A percentile compares a stretch with the other conserved stretches of the same genome.
phyloP scores from a whole-genome alignment of 2,113 vertebrate species.

The Myrmecobius fasciatus region DNA sequence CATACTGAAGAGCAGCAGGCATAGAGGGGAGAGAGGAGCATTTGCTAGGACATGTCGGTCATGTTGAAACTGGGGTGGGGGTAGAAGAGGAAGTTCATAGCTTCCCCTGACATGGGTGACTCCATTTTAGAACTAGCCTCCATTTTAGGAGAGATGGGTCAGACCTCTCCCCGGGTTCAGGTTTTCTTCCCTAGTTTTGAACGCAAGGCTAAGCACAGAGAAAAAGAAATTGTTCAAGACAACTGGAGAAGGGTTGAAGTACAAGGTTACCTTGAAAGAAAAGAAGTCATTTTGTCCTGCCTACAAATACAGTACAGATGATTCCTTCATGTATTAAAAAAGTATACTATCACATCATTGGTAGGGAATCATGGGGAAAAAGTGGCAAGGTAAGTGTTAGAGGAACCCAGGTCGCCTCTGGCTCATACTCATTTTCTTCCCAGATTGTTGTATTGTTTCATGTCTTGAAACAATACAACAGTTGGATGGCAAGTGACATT shows the following conservation, averaged over 20 bases:
- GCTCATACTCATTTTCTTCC: background rate
- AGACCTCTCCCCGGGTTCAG: background rate
- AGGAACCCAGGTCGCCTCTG: background rate
- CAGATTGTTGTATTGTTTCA: background rate
- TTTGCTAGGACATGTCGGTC: background rate
- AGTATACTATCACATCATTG: background rate
- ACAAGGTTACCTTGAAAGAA: background rate
- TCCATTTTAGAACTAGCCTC: background rate
- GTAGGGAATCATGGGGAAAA: background rate
- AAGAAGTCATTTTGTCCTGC: background rate
- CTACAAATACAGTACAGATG: background rate
- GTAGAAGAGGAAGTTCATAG: background rate
- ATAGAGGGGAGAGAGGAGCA: background rate
- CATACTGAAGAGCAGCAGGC: background rate
- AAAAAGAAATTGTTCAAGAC: background rate
- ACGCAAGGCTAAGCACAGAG: background rate
- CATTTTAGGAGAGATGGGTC: background rate
- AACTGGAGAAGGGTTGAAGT: background rate
- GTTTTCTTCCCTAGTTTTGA: background rate
- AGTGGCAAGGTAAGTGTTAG: background rate
- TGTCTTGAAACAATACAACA: background rate
- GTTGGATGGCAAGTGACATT: background rate
- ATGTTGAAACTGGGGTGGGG: background rate
- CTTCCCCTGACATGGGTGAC: background rate
- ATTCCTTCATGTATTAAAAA: background rate